phyloP scores from a whole-genome alignment of 2,113 vertebrate species.

The Triplophysa dalaica region DNA sequence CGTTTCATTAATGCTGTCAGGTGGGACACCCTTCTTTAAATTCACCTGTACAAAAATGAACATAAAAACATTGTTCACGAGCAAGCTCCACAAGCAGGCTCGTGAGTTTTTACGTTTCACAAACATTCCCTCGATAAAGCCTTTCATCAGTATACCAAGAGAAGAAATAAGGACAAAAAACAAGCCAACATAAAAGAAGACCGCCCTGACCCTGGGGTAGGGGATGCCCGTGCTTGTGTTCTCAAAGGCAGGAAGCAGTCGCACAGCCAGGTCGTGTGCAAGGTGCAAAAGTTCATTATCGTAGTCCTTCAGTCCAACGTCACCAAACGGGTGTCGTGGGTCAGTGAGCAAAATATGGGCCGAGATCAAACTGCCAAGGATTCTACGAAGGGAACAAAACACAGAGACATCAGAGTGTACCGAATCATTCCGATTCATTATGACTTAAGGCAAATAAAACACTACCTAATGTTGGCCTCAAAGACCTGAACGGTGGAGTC shows the following conservation, averaged over 20 bases:
- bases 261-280: conserved; percentile 92
- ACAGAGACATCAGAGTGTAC: neutral
- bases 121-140: neutral
- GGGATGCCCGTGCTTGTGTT: conserved; percentile 98
- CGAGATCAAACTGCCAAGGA: conserved; percentile 93
- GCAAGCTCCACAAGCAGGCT: no score
- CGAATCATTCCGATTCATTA: no score
- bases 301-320: conserved; percentile 86
- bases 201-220: conserved; percentile 85
- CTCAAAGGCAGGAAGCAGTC: conserved; percentile 94
- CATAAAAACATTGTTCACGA: neutral
- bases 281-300: conserved; percentile 91
- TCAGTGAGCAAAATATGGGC: conserved; percentile 96
- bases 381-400: conserved; percentile 68
- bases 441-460: neutral
- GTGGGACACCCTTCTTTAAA: conserved; percentile 89
- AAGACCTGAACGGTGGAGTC: conserved; percentile 98
- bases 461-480: conserved; percentile 95
- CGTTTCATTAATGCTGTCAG: conserved; percentile 90
- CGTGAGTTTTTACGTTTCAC: no score
- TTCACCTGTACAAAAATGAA: conserved; percentile 81
- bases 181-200: neutral
- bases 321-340: conserved; percentile 89
- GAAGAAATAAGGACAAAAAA: neutral
- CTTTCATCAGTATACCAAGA: neutral